Conservation (phyloP, 2,797 vertebrate species). For the Rhodeus uyekii region DNA sequence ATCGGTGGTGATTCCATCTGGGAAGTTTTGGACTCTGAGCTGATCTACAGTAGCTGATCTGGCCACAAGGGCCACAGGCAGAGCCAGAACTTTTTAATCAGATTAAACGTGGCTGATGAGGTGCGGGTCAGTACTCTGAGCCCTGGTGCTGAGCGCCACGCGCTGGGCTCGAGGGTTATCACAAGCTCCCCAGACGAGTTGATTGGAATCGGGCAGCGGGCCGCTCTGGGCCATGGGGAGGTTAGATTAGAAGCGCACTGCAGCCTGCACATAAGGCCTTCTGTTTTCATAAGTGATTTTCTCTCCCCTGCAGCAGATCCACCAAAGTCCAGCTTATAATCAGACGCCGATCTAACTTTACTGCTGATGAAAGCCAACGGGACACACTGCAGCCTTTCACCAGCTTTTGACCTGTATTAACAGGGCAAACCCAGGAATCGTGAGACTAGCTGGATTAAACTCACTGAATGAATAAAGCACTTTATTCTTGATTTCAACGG, state of each 20-base stretch:
- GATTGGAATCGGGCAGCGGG: conserved; percentile 49
- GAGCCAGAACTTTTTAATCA: conserved; percentile 51
- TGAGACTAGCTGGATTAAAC: conserved; percentile 1
- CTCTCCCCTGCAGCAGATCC: conserved; percentile 50
- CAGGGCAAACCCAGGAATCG: conserved; percentile 23
- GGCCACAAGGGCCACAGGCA: conserved; percentile 34
- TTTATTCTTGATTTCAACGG: neutral
- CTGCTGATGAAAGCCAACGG: conserved; percentile 38
- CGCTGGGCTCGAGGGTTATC: conserved; percentile 52
- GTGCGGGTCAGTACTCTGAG: conserved; percentile 45
- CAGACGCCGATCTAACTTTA: conserved; percentile 49
- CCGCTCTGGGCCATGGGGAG: conserved; percentile 45
- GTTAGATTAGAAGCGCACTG: conserved; percentile 42
- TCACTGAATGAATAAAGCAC: conserved; percentile 34
- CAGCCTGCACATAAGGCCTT: conserved; percentile 34
- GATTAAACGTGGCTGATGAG: conserved; percentile 53
- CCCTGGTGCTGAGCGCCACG: conserved; percentile 45
- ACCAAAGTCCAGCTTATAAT: conserved; percentile 48
- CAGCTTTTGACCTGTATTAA: conserved; percentile 42
- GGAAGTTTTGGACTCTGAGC: conserved; percentile 41
- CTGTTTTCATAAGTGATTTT: conserved; percentile 51
- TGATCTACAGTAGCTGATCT: conserved; percentile 37
- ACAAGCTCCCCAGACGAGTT: conserved; percentile 39
- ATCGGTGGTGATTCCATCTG: conserved; percentile 4
- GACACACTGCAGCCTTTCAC: conserved; percentile 48